Evolutionary conservation across 2,113 vertebrate genomes (phyloP), one percentile per base, ranked within the genome.

Genomic region (Caretta caretta): DNA sequence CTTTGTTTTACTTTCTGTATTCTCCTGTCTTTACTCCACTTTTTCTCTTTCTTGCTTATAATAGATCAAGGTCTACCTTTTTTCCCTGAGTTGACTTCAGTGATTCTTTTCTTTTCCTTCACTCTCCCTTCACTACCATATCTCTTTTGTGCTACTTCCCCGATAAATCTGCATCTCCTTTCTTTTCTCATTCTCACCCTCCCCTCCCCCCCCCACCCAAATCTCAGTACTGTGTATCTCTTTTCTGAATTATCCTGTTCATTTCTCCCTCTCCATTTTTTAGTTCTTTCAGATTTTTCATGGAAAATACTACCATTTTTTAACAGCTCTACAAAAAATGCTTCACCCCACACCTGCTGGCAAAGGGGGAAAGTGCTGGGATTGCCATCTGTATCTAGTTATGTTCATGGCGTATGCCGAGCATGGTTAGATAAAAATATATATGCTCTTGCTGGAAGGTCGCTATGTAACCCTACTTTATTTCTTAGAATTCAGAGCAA

Each of bases 221-320:
- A 72, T 20, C 35, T 38, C 65, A 72, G 65, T 17, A 72, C 65
- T 69, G 38, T 8, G 17, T 38, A 17, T 72, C 35, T 38, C 35
- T 38, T 38, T 72, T 38, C 72, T 48, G 13, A 83, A 29, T 38
- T 87, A 12, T 51, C 87, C 4, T 65, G 24, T 50, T 89, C 5
- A 24, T 75, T 25, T 80, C 46, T 3, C 31, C 89, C 80, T 86
- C 46, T 80, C 42, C 42, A 20, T 8, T 93, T 91, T 90, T 83
- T 49, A 59, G 35, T 53, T 17, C 84, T 96, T 93, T 93, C 4
- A 90, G 57, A 82, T 81, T 49, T 90, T 92, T 93, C 94, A 75
- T 49, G 49, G 83, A 88, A 93, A 90, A 83, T 14, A 12, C 56
- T 80, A 87, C 79, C 3, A 6, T 72, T 92, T 87, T 6, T 89